Percentiles rank a stretch among this genome's conserved stretches.
Conservation (phyloP, 1,140 invertebrate genomes). For the Asobara japonica region DNA sequence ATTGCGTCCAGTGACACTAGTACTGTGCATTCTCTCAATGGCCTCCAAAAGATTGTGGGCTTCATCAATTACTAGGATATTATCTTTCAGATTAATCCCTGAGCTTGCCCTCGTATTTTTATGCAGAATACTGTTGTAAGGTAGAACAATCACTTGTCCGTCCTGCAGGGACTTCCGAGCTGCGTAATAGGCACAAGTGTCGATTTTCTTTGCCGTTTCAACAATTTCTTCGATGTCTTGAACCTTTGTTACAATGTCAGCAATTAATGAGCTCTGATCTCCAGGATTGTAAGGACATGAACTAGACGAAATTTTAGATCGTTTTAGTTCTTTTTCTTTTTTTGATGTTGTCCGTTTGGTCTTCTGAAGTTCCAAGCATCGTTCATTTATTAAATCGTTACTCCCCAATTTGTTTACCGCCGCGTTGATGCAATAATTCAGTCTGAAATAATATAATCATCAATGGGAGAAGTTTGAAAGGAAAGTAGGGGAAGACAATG, state of each 20-base stretch:
- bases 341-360: conserved; percentile 72
- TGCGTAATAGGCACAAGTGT: conserved; percentile 93
- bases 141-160: conserved; percentile 84
- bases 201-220: conserved; percentile 73
- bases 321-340: conserved; percentile 73
- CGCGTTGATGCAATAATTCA: conserved; percentile 92
- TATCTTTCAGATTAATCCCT: conserved; percentile 83
- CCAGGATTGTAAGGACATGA: conserved; percentile 77
- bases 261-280: conserved; percentile 72
- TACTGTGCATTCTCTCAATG: conserved; percentile 86
- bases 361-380: conserved; percentile 89
- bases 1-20: conserved; percentile 75
- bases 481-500: no score
- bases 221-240: conserved; percentile 92
- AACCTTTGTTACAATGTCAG: conserved; percentile 76
- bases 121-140: conserved; percentile 91
- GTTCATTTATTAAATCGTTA: conserved; percentile 91
- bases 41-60: conserved; percentile 96
- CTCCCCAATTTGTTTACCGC: conserved; percentile 80
- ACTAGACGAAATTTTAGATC: conserved; percentile 68
- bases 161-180: conserved; percentile 80
- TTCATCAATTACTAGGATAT: conserved; percentile 95
- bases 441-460: conserved; percentile 63
- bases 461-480: conserved; percentile 31
- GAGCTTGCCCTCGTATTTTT: conserved; percentile 76